Base-by-base conservation (phyloP, 2,797 vertebrate species). In the Hirundo rustica region DNA sequence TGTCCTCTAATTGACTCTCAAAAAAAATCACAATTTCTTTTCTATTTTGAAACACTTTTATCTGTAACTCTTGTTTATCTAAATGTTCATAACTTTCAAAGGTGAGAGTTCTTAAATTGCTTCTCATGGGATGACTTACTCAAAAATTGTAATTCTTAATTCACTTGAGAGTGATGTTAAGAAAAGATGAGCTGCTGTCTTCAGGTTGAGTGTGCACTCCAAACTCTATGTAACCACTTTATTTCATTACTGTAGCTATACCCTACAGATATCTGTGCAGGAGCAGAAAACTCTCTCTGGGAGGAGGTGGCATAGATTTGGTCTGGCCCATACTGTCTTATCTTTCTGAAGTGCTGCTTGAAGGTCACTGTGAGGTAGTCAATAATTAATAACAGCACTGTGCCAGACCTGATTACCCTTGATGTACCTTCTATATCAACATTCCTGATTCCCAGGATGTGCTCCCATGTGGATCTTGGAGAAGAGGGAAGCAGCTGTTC, bases 161-260 rank as follows among this genome's bases (percentile, higher is more conserved):
- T 89, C 19, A 12, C 9, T 9, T 1, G 5, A 34, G 23, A 50
- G 53, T n/a, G n/a, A 55, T 2, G 2, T n/a, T 3, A 38, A 17
- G 11, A 47, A 22, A 73, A 73, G 65, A 18, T 21, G 51, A 57
- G 23, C 18, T 88, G 20, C n/a, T 67, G 11, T 80, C 19, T 74
- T 67, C 22, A 47, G 57, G 27, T 21, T 5, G 5, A 47, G 45
- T 36, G 34, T 38, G 23, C 5, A 11, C 21, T 64, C 26, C 21
- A 67, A 60, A 60, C 6, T 2, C 10, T 2, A 0, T 13, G 5
- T 26, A 57, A 15, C 8, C 1, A 14, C 47, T 76, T 68, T 60
- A 13, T 78, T 78, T 78, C 21, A 9, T 85, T 67, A 13, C 48
- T 18, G 26, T 5, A 66, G 29, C 4, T 44, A 0, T 32, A 6